A percentile compares a stretch with the other conserved stretches of the same genome.
Evolutionary conservation across 2,888 invertebrate genomes (phyloP).

Genomic region (Margaritifera margaritifera): DNA sequence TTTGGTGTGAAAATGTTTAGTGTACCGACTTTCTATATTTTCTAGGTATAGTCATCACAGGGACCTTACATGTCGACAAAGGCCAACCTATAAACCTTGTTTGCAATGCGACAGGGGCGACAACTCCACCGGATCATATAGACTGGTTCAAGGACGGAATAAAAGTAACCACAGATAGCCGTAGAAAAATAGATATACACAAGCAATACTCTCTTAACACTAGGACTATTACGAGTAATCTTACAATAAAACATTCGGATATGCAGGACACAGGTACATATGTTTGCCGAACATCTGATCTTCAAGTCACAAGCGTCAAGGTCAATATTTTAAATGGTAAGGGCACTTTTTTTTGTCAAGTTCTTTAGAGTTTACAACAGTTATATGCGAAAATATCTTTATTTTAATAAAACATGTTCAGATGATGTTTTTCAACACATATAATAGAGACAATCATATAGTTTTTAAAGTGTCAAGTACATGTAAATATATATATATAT

Average conservation of each 20-base stretch:
- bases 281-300: constrained; percentile 54
- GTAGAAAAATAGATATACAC: constrained; percentile 21
- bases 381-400: too few relatives aligned
- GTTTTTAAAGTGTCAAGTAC: too few relatives aligned
- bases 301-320: constrained; percentile 49
- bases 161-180: constrained; percentile 27
- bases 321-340: constrained; percentile 60
- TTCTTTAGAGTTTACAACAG: too few relatives aligned
- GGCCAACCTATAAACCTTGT: constrained; percentile 29
- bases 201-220: constrained; percentile 35
- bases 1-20: not conserved
- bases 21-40: constrained; percentile 8
- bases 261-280: constrained; percentile 59
- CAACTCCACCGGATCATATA: constrained; percentile 35
- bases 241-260: constrained; percentile 40
- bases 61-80: constrained; percentile 37
- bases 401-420: too few relatives aligned
- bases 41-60: constrained; percentile 37
- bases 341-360: constrained; percentile 5
- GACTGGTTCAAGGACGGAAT: constrained; percentile 53
- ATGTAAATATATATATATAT: too few relatives aligned
- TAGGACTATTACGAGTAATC: constrained; percentile 50
- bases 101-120: constrained; percentile 46
- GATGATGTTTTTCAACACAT: too few relatives aligned
- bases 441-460: too few relatives aligned